Base-by-base conservation (phyloP, 2,113 vertebrate species). In the Xenus cinereus region DNA sequence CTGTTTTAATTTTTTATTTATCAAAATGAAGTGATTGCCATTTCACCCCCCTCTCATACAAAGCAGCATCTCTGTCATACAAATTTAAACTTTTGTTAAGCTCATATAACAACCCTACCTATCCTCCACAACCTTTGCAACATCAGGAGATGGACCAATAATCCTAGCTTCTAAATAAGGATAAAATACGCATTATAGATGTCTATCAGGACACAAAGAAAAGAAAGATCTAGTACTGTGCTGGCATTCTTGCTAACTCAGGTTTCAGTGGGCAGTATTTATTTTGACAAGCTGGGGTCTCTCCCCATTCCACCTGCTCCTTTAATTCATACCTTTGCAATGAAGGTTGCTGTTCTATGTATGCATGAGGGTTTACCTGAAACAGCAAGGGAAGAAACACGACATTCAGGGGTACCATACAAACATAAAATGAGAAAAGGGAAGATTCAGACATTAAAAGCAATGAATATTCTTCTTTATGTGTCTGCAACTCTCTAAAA, bases 1-100 rank as follows among this genome's bases (percentile, higher is more conserved):
- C 81, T 54, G 32, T 54, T 97, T 89, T 91, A 62, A 66, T 85
- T 89, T 64, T 87, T 67, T 91, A 87, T 67, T 88, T 89, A 86
- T 89, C 89, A 96, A 77, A 96, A 93, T 48, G 24, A 96, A 93
- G 33, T 28, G 30, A 90, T 56, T 63, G 9, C 22, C 64, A 78
- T 79, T 68, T 78, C 80, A 77, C 9, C 8, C 26, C 50, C 45
- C 19, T 46, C 41, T 63, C 22, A 41, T 5, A 66, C 20, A 85
- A 62, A 75, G n/a, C 51, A 71, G 28, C 24, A 80, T 39, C 73
- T 87, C 96, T 86, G 62, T 48, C 72, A 90, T 26, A 93, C 3
- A 87, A 51, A 91, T 73, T 2, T 76, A 33, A 56, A 89, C 12
- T 54, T 48, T 7, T 84, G 76, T 30, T 18, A 30, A 69, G 21